Evolutionary conservation across 2,888 invertebrate genomes (phyloP), one percentile per base, ranked within the genome.

Genomic region (Cepaea hortensis): DNA sequence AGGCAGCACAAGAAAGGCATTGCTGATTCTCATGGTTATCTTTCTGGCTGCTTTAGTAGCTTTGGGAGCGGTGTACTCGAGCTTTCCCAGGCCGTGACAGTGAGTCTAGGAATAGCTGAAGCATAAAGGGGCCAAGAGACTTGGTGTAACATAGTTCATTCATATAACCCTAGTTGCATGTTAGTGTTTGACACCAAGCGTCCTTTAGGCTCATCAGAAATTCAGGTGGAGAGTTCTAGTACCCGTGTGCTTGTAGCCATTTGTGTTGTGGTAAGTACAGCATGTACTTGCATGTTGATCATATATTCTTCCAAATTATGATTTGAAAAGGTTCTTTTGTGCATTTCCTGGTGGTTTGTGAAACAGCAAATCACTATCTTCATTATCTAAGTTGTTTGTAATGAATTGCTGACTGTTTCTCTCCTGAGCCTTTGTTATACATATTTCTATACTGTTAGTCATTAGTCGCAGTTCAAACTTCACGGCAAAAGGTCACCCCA

Each of bases 81-180:
- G 96, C 94, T 98, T 98, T 94, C 98, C 98, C 73, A 96, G 97
- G 92, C 95, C 98, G 89, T 96, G 97, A 93, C 96, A 96, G 98
- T 98, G 96, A 97, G 97, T 91, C 79, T 35, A 48, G 13, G 55
- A 50, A 62, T 3, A 62, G 4, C 23, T 79, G 6, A 77, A n/a
- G 77, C 50, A 61, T n/a, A 23, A n/a, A 23, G 9, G 20, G 75
- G 50, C 18, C 7, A 6, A 7, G 35, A 50, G 75, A 20, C 48
- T 76, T 76, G 15, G 75, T 76, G 20, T 55, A 48, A 50, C n/a
- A 23, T 77, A 77, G 55, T n/a, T n/a, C n/a, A 18, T 7, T 77
- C 55, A 55, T n/a, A 55, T 77, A 77, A 20, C 9, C 7, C 18
- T 77, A 77, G 55, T 55, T 72, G 72, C 13, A 46, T 73, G 73